Conservation (phyloP, 2,797 vertebrate species). For the Okamejei kenojei region DNA sequence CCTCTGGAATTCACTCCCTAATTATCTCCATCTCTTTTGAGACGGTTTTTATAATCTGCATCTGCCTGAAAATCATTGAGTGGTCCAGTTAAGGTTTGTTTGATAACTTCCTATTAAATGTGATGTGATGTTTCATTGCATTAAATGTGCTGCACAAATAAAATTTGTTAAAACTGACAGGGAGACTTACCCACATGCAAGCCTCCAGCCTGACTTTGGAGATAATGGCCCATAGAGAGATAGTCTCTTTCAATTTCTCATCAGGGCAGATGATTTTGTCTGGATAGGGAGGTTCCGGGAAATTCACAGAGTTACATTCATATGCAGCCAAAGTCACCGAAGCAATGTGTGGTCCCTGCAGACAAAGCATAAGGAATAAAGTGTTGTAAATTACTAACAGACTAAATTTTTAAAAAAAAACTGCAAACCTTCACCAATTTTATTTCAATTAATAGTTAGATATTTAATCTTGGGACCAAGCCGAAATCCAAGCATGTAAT, state of each 20-base stretch:
- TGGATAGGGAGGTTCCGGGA: constrained; percentile 94
- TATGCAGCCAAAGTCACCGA: constrained; percentile 95
- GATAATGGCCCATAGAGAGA: constrained; percentile 91
- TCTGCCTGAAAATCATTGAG: too few species aligned
- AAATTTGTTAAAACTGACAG: not conserved
- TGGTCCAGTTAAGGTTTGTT: too few species aligned
- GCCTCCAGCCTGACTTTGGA: constrained; percentile 97
- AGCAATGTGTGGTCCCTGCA: constrained; percentile 85
- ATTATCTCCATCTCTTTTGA: too few species aligned
- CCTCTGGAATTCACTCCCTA: too few species aligned
- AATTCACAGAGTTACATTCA: constrained; percentile 93
- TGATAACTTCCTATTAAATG: too few species aligned
- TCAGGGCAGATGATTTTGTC: constrained; percentile 89
- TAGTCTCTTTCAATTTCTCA: constrained; percentile 59
- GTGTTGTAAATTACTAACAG: not conserved
- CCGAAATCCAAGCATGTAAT: not conserved
- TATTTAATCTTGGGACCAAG: not conserved
- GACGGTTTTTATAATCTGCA: too few species aligned
- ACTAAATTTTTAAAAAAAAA: not conserved
- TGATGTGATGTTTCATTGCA: too few species aligned
- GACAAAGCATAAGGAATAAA: constrained; percentile 37
- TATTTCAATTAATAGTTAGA: not conserved
- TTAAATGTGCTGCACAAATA: too few species aligned
- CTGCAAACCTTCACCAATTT: not conserved
- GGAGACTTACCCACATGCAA: constrained; percentile 94